phyloP scores from a whole-genome alignment of 2,888 invertebrate genomes.

The Magallana nippona region DNA sequence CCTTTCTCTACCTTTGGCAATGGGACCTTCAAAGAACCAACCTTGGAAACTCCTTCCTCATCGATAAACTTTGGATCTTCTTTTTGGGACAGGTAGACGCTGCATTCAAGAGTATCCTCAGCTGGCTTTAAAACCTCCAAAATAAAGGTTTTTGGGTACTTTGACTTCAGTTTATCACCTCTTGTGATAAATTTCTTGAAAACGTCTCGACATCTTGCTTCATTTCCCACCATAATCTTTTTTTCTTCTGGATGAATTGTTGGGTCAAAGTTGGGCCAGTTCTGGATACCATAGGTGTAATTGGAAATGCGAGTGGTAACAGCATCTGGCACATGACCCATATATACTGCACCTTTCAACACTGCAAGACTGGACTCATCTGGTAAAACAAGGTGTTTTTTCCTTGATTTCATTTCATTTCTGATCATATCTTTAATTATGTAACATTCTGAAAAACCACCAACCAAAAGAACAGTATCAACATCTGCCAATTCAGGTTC shows the following conservation, averaged over 20 bases:
- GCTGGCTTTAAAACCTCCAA: constrained; percentile 9
- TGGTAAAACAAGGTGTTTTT: constrained; percentile 6
- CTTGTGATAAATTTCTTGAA: constrained; percentile 15
- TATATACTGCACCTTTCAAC: constrained; percentile 9
- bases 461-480: constrained; percentile 16
- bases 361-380: constrained; percentile 25
- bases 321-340: constrained; percentile 20
- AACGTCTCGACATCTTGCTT: constrained; percentile 7
- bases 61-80: neutral
- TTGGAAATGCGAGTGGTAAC: constrained; percentile 20
- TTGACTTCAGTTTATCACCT: neutral
- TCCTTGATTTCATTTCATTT: neutral
- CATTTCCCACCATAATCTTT: constrained; percentile 2
- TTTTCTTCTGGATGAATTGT: neutral
- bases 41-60: neutral
- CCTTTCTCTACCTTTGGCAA: constrained; percentile 13
- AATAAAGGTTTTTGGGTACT: neutral
- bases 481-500: neutral
- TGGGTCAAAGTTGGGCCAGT: constrained; percentile 13
- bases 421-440: constrained; percentile 8
- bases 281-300: constrained; percentile 2
- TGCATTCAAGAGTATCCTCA: constrained; percentile 13
- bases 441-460: constrained; percentile 20
- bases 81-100: neutral
- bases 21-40: neutral